phyloP scores from a whole-genome alignment of 2,888 invertebrate species.

The Netelia virgata region DNA sequence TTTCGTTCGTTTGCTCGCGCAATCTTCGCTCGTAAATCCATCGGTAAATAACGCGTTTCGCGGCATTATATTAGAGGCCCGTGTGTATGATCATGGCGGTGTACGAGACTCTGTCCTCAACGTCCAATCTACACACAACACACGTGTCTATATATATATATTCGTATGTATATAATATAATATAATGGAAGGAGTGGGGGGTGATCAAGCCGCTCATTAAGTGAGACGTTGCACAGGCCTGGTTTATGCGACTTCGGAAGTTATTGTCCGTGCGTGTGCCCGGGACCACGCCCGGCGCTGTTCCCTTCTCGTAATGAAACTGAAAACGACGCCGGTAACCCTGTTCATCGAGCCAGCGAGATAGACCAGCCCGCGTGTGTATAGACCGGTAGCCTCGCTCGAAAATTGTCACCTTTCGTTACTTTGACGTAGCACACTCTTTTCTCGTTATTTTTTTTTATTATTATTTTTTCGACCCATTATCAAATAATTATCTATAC shows the following conservation, averaged over 20 bases:
- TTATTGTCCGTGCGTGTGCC: slow-evolving; percentile 79
- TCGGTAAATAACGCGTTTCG: slow-evolving; percentile 77
- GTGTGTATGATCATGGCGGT: background rate
- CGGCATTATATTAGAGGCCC: slow-evolving; percentile 65
- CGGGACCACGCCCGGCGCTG: slow-evolving; percentile 76
- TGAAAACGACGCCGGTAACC: slow-evolving; percentile 70
- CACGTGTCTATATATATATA: background rate
- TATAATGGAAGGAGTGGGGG: slow-evolving; percentile 63
- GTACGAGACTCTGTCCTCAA: slow-evolving; percentile 22
- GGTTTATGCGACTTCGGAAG: slow-evolving; percentile 79
- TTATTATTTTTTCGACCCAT: background rate
- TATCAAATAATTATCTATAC: background rate
- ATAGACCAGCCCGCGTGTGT: background rate
- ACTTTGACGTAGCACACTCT: background rate
- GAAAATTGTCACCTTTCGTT: background rate
- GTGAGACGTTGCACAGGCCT: slow-evolving; percentile 77
- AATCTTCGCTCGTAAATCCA: slow-evolving; percentile 79
- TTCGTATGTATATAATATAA: background rate
- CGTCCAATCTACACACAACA: slow-evolving; percentile 19
- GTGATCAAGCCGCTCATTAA: slow-evolving; percentile 80
- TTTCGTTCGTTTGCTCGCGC: slow-evolving; percentile 72
- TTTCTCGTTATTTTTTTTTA: background rate
- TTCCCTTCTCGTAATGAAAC: slow-evolving; percentile 75
- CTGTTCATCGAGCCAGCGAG: background rate
- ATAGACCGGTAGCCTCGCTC: slow-evolving; percentile 3